These are phyloP conservation scores for Charanyca ferruginea DNA, from an alignment of 2,888 invertebrate species.

Conservation along the genomic window DNA sequence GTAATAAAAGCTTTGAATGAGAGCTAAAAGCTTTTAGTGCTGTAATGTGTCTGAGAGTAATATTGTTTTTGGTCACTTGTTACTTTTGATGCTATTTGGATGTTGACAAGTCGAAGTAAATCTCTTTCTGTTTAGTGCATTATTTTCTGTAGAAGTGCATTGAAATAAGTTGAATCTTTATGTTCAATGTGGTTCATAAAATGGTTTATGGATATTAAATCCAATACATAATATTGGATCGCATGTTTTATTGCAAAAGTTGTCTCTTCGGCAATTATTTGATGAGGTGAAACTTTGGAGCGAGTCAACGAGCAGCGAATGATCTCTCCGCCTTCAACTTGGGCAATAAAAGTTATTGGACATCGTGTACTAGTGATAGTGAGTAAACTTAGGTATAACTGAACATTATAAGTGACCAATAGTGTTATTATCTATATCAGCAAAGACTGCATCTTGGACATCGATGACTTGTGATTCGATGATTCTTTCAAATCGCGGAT, in stretches of 20 bases:
- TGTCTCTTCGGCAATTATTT: neutral
- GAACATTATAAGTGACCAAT: neutral
- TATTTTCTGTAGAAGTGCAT: neutral
- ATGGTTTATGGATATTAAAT: neutral
- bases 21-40: slow-evolving; percentile 26
- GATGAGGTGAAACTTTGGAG: neutral
- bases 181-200: neutral
- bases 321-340: neutral
- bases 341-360: slow-evolving; percentile 17
- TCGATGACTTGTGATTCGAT: slow-evolving; percentile 11
- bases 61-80: neutral
- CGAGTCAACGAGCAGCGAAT: neutral
- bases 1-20: slow-evolving; percentile 18
- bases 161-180: neutral
- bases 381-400: slow-evolving; percentile 13
- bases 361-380: slow-evolving; percentile 1
- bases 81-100: neutral
- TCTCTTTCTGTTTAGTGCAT: neutral
- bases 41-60: neutral
- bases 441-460: neutral
- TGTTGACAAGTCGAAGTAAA: neutral
- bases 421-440: slow-evolving; percentile 9
- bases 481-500: too few relatives aligned
- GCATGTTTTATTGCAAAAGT: slow-evolving; percentile 14
- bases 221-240: slow-evolving; percentile 2